These are phyloP conservation scores for Leucophenga varia DNA, from an alignment of 1,140 invertebrate genomes.

Conservation along the genomic window DNA sequence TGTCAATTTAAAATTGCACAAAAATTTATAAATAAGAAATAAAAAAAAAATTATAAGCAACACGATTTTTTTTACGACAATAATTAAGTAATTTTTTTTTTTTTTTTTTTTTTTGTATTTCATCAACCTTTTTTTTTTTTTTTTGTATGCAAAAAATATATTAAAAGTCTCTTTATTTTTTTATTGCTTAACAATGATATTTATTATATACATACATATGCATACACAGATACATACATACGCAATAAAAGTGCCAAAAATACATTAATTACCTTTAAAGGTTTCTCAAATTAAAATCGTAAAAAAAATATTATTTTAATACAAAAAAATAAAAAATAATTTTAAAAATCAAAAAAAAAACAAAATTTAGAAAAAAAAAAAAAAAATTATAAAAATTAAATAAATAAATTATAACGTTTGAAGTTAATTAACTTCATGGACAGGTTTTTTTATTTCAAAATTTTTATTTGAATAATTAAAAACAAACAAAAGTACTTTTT, in stretches of 20 bases:
- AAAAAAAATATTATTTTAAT: slow-evolving; percentile 37
- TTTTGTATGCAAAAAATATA: too few relatives aligned
- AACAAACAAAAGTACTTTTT: too few relatives aligned
- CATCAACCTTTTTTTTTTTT: too few relatives aligned
- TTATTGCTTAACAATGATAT: neutral
- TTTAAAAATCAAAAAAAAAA: too few relatives aligned
- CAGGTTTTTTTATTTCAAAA: slow-evolving; percentile 53
- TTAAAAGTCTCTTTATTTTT: too few relatives aligned
- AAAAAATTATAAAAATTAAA: too few relatives aligned
- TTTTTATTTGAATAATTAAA: too few relatives aligned
- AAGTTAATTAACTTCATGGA: slow-evolving; percentile 49
- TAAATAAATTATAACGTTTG: slow-evolving; percentile 33
- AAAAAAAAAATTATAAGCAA: too few relatives aligned
- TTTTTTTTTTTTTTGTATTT: neutral
- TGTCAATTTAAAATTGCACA: too few relatives aligned
- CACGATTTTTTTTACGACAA: slow-evolving; percentile 37
- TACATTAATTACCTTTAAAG: slow-evolving; percentile 54
- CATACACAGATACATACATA: slow-evolving; percentile 12
- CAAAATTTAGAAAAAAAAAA: too few relatives aligned
- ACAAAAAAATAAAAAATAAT: too few relatives aligned
- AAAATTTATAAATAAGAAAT: too few relatives aligned
- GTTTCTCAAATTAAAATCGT: slow-evolving; percentile 54
- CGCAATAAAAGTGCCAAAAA: slow-evolving; percentile 52
- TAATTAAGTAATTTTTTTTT: slow-evolving; percentile 51
- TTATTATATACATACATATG: slow-evolving; percentile 10